phyloP scores from a whole-genome alignment of 2,113 vertebrate species.

The Irena cyanogastra region DNA sequence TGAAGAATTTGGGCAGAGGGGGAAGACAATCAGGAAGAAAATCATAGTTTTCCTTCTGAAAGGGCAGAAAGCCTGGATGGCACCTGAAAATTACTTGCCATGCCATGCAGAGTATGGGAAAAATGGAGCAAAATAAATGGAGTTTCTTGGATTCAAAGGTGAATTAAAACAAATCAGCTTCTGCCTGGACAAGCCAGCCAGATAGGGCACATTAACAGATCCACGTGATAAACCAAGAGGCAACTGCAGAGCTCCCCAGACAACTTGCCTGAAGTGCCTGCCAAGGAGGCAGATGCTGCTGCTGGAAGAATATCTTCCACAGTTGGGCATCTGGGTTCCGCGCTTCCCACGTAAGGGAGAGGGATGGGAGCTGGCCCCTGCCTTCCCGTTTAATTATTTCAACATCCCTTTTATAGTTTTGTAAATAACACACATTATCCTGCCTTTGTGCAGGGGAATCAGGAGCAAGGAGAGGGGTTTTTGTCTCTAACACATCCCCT shows the following conservation, averaged over 20 bases:
- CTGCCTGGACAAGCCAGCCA: constrained; percentile 62
- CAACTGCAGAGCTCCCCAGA: constrained; percentile 73
- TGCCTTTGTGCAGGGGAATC: neutral
- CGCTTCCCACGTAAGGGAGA: constrained; percentile 67
- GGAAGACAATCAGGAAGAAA: neutral
- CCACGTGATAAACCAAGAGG: constrained; percentile 74
- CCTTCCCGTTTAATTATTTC: constrained; percentile 45
- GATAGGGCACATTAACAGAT: constrained; percentile 67
- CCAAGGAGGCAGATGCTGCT: constrained; percentile 82
- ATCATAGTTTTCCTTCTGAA: neutral
- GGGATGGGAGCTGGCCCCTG: constrained; percentile 27
- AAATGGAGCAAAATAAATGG: constrained; percentile 28
- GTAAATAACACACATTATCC: constrained; percentile 5
- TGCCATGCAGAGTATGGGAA: neutral
- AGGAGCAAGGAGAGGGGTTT: neutral
- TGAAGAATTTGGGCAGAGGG: neutral
- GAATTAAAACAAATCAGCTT: constrained; percentile 69
- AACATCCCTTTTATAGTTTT: neutral
- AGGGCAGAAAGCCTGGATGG: neutral
- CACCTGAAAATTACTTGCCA: neutral
- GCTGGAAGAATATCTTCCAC: constrained; percentile 73
- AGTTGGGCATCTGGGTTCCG: constrained; percentile 78
- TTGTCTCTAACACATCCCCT: neutral
- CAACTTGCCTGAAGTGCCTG: constrained; percentile 70
- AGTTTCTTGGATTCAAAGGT: constrained; percentile 68